Evolutionary conservation across 2,888 invertebrate genomes (phyloP), one percentile per base, ranked within the genome.

Genomic region (Drosophila tripunctata): DNA sequence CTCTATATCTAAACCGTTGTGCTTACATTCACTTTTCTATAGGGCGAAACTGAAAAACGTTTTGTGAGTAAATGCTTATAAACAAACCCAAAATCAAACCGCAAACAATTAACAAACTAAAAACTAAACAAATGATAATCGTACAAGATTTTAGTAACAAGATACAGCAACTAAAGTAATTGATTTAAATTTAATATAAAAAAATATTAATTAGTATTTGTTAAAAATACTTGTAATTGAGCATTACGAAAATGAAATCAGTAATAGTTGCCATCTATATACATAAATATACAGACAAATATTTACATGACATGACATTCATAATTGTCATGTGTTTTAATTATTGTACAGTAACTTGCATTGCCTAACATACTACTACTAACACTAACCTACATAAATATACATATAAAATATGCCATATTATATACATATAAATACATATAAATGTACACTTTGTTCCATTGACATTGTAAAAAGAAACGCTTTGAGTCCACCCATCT

Each of bases 51-150:
- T 89, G 91, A 90, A 87, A 91, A 91, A 90, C 89, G 89, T 91
- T 91, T 91, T 91, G 91, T 91, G 91, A 91, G 91, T 91, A 91
- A 91, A 88, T 87, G 88, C 89, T 90, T 90, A 88, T 88, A 90
- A 89, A 75, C 71, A 75, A 79, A 78, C 48, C 14, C 15, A 48
- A 45, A 36, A 60, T 7, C 43, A 30, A 48, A 45, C 40, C 27
- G 40, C 41, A 51, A 52, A 58, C 50, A 36, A 61, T 51, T n/a
- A 50, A 74, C 56, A 73, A 47, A 33, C 33, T 15, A 66, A 51
- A 68, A 71, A 64, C 58, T 6, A 27, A 45, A 65, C 50, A 67
- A 45, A 41, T 30, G 33, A 70, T 41, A 71, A 38, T 54, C 62
- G 52, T 55, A 62, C 57, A 75, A 70, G 33, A 57, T 54, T 50